These are phyloP conservation scores for Litocranius walleri DNA, from an alignment of 2,113 vertebrate species.

Conservation along the genomic window DNA sequence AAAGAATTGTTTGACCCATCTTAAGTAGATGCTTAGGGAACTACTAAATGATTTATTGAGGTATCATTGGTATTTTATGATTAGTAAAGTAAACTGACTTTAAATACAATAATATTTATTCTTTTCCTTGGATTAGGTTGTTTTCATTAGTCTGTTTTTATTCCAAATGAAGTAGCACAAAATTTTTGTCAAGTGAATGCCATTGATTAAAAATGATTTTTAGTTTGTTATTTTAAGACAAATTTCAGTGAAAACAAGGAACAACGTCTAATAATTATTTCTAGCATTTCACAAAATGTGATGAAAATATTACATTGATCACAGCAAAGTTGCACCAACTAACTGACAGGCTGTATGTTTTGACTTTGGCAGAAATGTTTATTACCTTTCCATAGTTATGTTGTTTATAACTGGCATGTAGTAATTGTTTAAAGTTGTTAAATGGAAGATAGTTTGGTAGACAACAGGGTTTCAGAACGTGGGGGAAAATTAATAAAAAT, in stretches of 20 bases:
- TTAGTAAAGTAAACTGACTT: neutral
- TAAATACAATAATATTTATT: neutral
- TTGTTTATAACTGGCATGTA: neutral
- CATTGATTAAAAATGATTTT: constrained; percentile 17
- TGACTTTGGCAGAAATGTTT: neutral
- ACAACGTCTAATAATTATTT: neutral
- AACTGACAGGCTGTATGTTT: neutral
- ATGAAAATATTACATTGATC: neutral
- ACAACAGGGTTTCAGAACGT: neutral
- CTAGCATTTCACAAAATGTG: constrained; percentile 5
- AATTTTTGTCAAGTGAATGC: neutral
- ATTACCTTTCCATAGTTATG: neutral
- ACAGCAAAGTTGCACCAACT: neutral
- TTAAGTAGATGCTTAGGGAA: neutral
- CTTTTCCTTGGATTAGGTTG: constrained; percentile 4
- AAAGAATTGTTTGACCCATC: neutral
- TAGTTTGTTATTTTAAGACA: neutral
- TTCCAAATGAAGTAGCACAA: neutral
- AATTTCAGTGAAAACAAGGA: neutral
- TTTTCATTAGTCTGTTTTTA: constrained; percentile 45
- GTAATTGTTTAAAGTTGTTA: constrained; percentile 7
- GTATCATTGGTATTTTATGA: neutral
- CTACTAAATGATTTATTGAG: neutral
- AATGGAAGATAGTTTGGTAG: neutral
- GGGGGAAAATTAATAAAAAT: neutral